Percentiles rank a stretch among this genome's conserved stretches.
Conservation (phyloP, 2,797 vertebrate genomes). For the Tenualosa thibaudeaui region DNA sequence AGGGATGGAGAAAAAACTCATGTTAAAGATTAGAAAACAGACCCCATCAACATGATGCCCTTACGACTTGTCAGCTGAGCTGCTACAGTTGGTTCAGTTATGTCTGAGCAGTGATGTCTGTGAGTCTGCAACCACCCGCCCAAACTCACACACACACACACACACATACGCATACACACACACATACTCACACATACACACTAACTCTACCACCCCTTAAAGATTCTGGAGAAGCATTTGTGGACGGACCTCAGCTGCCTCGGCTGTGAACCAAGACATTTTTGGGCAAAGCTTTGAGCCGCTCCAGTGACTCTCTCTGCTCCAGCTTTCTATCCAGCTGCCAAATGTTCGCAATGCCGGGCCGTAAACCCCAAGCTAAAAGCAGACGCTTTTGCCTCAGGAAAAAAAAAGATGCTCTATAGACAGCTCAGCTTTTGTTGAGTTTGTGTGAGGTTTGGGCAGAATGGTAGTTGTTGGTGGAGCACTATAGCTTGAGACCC, state of each 20-base stretch:
- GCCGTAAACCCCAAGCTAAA: not conserved
- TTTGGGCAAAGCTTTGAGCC: not conserved
- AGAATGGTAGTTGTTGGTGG: not conserved
- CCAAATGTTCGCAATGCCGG: not conserved
- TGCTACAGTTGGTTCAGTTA: not conserved
- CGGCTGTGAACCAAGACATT: not conserved
- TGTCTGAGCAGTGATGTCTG: not conserved
- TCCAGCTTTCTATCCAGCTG: not conserved
- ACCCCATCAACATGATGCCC: not conserved
- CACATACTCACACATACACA: no score
- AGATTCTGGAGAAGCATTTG: no score
- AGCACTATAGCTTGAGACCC: not conserved
- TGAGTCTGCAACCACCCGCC: not conserved
- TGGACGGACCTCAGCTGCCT: not conserved
- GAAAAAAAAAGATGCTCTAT: not conserved
- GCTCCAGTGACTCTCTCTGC: not conserved
- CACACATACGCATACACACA: no score
- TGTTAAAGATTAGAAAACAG: not conserved
- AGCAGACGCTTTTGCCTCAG: not conserved
- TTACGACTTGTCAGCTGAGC: not conserved
- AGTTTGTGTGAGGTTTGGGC: not conserved
- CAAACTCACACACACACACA: no score
- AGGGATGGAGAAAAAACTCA: not conserved
- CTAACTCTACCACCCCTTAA: no score
- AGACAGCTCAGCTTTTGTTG: not conserved